Conservation (phyloP, 2,888 invertebrate genomes). For the Drosophila seclusa region DNA sequence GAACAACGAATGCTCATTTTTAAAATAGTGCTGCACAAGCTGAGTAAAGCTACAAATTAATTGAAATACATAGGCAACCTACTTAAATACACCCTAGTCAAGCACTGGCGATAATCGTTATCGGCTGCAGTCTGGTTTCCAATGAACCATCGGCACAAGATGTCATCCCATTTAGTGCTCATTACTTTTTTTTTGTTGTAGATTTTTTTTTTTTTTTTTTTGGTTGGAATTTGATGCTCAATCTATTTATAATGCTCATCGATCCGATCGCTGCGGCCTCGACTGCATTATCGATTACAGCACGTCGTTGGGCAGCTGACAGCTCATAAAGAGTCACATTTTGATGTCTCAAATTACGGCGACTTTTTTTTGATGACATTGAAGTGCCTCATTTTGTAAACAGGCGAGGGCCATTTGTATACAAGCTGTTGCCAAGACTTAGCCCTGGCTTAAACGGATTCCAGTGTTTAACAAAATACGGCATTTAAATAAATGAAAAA, state of each 20-base stretch:
- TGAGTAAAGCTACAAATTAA: constrained; percentile 6
- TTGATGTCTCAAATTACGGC: constrained; percentile 24
- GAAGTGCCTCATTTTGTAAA: constrained; percentile 17
- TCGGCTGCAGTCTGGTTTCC: constrained; percentile 34
- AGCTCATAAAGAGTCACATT: constrained; percentile 55
- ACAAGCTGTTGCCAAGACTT: constrained; percentile 28
- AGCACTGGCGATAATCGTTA: constrained; percentile 32
- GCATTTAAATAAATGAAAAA: constrained; percentile 68
- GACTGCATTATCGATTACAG: constrained; percentile 63
- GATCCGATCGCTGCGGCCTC: constrained; percentile 48
- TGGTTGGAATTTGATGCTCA: constrained; percentile 19
- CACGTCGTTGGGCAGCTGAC: constrained; percentile 54
- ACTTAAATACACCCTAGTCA: constrained; percentile 28
- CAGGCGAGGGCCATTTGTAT: constrained; percentile 16
- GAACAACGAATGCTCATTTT: background rate
- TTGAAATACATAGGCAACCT: constrained; percentile 9
- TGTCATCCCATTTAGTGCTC: constrained; percentile 22
- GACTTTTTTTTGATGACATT: constrained; percentile 20
- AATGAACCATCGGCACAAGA: constrained; percentile 7
- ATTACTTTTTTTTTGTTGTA: background rate
- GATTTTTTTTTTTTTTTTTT: background rate
- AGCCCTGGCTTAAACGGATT: constrained; percentile 45
- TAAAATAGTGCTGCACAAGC: background rate
- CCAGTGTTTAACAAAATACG: constrained; percentile 35
- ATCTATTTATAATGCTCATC: constrained; percentile 36